Conservation (phyloP, 1,140 invertebrate species). For the Pseudoatta argentina region DNA sequence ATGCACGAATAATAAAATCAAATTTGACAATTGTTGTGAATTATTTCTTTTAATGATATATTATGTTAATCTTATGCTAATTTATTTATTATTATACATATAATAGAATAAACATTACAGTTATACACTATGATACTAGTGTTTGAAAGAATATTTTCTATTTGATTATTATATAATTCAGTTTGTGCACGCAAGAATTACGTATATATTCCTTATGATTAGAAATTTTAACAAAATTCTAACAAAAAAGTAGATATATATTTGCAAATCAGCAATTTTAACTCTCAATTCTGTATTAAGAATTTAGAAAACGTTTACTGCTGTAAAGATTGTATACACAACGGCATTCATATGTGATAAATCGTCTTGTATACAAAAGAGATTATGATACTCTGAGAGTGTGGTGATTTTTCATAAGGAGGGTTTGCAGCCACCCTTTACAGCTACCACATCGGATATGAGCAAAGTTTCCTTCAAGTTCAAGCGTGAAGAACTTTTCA, state of each 20-base stretch:
- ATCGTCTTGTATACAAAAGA: slow-evolving; percentile 20
- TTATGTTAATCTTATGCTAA: background rate
- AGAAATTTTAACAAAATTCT: background rate
- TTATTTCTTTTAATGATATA: background rate
- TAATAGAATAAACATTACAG: background rate
- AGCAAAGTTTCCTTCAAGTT: slow-evolving; percentile 64
- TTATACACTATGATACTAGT: background rate
- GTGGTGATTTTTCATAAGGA: slow-evolving; percentile 50
- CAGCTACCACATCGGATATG: slow-evolving; percentile 58
- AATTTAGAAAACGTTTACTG: slow-evolving; percentile 2
- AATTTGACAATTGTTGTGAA: background rate
- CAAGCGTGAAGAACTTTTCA: slow-evolving; percentile 62
- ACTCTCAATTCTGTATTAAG: slow-evolving; percentile 14
- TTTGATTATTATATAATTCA: slow-evolving; percentile 35
- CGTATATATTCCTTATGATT: background rate
- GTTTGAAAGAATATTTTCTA: slow-evolving; percentile 2
- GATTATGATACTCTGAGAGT: slow-evolving; percentile 19
- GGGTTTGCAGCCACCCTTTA: slow-evolving; percentile 44
- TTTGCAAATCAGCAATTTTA: background rate
- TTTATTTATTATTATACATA: background rate
- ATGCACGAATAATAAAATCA: background rate
- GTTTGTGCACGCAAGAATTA: slow-evolving; percentile 22
- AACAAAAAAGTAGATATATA: slow-evolving; percentile 1
- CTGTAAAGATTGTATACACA: slow-evolving; percentile 11
- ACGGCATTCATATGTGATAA: slow-evolving; percentile 8